A percentile compares a stretch with the other conserved stretches of the same genome.
These are phyloP conservation scores for Montipora sp. DNA, from an alignment of 64 coral and sea anemone species.

Conservation along the genomic window DNA sequence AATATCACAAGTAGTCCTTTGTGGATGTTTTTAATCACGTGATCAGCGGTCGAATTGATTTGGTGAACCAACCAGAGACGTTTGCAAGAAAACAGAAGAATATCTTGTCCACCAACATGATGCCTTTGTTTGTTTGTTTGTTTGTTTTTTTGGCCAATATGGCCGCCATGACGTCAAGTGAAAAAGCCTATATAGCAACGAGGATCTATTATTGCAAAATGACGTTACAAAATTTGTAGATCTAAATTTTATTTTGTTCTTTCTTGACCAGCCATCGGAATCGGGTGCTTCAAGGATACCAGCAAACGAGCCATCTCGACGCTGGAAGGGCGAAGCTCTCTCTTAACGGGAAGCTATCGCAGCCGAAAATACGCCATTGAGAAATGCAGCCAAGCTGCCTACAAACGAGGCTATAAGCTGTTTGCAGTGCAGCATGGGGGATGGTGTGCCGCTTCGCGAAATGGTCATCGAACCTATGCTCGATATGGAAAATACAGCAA, in stretches of 20 bases:
- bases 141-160: too few species aligned
- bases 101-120: too few species aligned
- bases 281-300: constrained; percentile 62
- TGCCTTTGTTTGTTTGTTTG: too few species aligned
- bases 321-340: constrained; percentile 39
- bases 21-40: too few species aligned
- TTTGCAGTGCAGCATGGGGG: constrained; percentile 66
- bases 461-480: constrained; percentile 26
- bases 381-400: constrained; percentile 40
- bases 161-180: too few species aligned
- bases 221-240: not conserved
- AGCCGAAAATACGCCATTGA: constrained; percentile 26
- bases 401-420: constrained; percentile 27
- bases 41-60: too few species aligned
- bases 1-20: too few species aligned
- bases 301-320: constrained; percentile 28
- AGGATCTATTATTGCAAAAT: not conserved
- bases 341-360: constrained; percentile 30
- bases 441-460: constrained; percentile 28
- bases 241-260: not conserved
- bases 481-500: constrained; percentile 47
- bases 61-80: too few species aligned
- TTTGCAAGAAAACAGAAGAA: too few species aligned
- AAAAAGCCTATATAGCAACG: too few species aligned
- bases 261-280: not conserved